phyloP scores from a whole-genome alignment of 2,888 invertebrate species.

The Abscondita cerata region DNA sequence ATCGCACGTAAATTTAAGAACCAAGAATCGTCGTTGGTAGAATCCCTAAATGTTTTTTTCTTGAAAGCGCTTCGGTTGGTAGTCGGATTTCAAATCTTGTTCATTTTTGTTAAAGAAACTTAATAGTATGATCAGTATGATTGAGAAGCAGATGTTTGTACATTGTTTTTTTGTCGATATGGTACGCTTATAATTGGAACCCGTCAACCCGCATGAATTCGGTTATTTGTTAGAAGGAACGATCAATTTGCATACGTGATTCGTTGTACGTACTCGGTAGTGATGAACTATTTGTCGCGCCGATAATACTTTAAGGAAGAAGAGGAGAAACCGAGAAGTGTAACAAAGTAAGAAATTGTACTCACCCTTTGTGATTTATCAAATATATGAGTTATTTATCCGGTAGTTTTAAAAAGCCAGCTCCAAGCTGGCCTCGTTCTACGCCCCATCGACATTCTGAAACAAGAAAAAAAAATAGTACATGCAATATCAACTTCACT shows the following conservation, averaged over 20 bases:
- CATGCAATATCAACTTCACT: too few species aligned
- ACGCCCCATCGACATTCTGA: constrained; percentile 51
- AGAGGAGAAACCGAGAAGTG: not conserved
- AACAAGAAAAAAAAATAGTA: constrained; percentile 37
- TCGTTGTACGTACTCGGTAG: constrained; percentile 1
- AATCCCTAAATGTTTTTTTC: not conserved
- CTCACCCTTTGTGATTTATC: constrained; percentile 31
- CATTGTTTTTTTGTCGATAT: too few species aligned
- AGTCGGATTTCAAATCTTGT: too few species aligned
- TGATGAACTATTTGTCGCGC: not conserved
- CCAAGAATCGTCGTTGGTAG: not conserved
- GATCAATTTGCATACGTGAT: not conserved
- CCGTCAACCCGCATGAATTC: not conserved
- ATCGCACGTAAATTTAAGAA: not conserved
- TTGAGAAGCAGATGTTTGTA: too few species aligned
- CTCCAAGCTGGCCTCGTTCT: constrained; percentile 51
- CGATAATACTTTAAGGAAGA: too few species aligned
- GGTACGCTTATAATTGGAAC: too few species aligned
- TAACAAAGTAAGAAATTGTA: not conserved
- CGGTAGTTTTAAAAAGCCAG: constrained; percentile 54
- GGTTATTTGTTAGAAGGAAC: not conserved
- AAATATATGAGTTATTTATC: constrained; percentile 45
- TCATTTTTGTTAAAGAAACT: too few species aligned
- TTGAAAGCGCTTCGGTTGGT: too few species aligned
- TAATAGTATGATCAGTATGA: too few species aligned